Conservation (phyloP, 2,888 invertebrate species). For the Scaeva pyrastri region DNA sequence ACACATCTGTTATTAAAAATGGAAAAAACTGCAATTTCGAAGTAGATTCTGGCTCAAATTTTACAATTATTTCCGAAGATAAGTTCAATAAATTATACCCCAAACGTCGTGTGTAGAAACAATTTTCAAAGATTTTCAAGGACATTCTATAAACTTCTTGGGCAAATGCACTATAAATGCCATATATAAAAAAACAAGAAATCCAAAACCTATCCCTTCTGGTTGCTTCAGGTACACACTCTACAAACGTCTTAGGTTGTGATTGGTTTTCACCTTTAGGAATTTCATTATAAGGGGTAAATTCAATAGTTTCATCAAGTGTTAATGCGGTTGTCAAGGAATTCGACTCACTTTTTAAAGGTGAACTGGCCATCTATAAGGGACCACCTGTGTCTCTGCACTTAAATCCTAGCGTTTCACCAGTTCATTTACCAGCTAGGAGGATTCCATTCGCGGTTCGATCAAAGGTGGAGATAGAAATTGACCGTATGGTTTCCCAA, state of each 20-base stretch:
- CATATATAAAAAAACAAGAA: constrained; percentile 36
- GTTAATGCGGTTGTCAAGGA: constrained; percentile 34
- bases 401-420: constrained; percentile 5
- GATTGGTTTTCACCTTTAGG: constrained; percentile 54
- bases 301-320: constrained; percentile 41
- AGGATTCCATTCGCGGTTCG: too few relatives aligned
- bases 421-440: constrained; percentile 32
- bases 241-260: constrained; percentile 44
- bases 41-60: too few relatives aligned
- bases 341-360: constrained; percentile 48
- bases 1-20: too few relatives aligned
- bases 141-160: neutral
- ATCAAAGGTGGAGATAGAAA: too few relatives aligned
- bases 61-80: constrained; percentile 32
- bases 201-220: constrained; percentile 43
- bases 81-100: constrained; percentile 4
- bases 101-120: constrained; percentile 6
- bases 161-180: constrained; percentile 1
- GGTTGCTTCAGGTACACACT: constrained; percentile 44
- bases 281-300: constrained; percentile 61
- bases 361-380: constrained; percentile 39
- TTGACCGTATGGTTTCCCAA: too few relatives aligned
- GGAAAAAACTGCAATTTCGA: too few relatives aligned
- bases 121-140: constrained; percentile 33
- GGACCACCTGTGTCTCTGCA: constrained; percentile 52